Evolutionary conservation across 2,797 vertebrate genomes (phyloP), one percentile per base, ranked within the genome.

Genomic region (Hozukius guyotensis): DNA sequence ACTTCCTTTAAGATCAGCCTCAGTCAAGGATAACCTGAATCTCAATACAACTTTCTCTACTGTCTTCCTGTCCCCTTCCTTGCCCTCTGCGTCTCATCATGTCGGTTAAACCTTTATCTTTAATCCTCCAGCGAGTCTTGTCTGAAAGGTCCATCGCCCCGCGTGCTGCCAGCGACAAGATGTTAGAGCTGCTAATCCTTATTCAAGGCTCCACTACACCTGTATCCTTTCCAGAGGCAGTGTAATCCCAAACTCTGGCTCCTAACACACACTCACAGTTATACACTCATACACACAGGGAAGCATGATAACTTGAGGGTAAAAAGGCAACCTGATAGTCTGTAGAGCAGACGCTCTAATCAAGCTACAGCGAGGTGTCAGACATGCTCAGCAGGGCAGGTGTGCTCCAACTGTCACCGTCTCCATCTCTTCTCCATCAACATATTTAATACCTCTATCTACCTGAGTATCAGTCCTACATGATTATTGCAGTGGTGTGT

Each of bases 121-220:
- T 85, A 92, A 87, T 83, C 87, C 90, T 74, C 53, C 52, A 42
- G 81, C 53, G 24, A 87, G 72, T 60, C 78, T 75, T 78, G 85
- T 79, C 88, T 92, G 68, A 84, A 73, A 86, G 74, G 79, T 86
- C 87, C 77, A 78, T 82, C 65, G 12, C 77, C 72, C 75, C 6
- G 72, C 24, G 66, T 66, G 84, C 82, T 78, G 82, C 80, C 77
- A 72, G 85, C 46, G 61, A 90, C 88, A 81, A 81, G 86, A 85
- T 87, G 80, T 92, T 80, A 80, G 25, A 82, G 81, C 81, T 42
- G 62, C 80, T 95, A 91, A 94, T 92, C 93, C 93, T 88, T 80
- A 77, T 86, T 90, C 88, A 90, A 80, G 79, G 72, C 89, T 89
- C 78, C 74, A 36, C 87, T 86, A 82, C 81, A 89, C 85, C 88